Evolutionary conservation across 92 coral and sea anemone genomes (phyloP).

Genomic region (Hydrozoanthus gracilis): DNA sequence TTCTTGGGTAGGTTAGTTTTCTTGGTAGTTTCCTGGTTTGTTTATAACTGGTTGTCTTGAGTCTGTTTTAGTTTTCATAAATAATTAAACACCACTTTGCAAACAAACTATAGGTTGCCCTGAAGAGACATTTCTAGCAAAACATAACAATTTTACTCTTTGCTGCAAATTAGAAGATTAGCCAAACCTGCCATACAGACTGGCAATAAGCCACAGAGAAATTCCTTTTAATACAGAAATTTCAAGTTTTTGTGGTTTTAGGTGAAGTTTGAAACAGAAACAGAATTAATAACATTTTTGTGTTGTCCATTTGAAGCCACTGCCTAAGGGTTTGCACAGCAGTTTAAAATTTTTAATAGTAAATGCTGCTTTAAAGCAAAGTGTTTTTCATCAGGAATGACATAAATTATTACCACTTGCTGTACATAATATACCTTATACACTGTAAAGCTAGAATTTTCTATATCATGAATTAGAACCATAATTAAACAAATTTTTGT

Average conservation of each 20-base stretch:
- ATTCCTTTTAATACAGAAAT: not conserved
- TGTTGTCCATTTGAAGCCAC: not conserved
- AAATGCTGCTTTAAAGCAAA: not conserved
- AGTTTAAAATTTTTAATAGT: not conserved
- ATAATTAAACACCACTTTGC: constrained; percentile 11
- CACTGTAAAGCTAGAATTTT: not conserved
- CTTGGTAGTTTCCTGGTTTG: not conserved
- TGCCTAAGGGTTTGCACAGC: not conserved
- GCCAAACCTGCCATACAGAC: not conserved
- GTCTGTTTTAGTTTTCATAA: constrained; percentile 18
- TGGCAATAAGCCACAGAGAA: not conserved
- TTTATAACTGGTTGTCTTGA: constrained; percentile 35
- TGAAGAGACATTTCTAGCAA: not conserved
- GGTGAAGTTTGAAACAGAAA: too few relatives aligned
- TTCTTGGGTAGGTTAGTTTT: not conserved
- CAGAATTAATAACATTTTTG: too few relatives aligned
- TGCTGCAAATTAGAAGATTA: not conserved
- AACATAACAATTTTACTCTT: not conserved
- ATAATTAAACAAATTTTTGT: not conserved
- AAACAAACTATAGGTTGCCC: constrained; percentile 10
- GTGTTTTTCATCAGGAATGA: too few relatives aligned
- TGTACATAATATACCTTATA: not conserved
- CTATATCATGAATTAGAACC: not conserved
- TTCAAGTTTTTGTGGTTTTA: not conserved
- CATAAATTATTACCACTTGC: too few relatives aligned